phyloP scores from a whole-genome alignment of 2,888 invertebrate genomes.

The Drosophila neotestacea region DNA sequence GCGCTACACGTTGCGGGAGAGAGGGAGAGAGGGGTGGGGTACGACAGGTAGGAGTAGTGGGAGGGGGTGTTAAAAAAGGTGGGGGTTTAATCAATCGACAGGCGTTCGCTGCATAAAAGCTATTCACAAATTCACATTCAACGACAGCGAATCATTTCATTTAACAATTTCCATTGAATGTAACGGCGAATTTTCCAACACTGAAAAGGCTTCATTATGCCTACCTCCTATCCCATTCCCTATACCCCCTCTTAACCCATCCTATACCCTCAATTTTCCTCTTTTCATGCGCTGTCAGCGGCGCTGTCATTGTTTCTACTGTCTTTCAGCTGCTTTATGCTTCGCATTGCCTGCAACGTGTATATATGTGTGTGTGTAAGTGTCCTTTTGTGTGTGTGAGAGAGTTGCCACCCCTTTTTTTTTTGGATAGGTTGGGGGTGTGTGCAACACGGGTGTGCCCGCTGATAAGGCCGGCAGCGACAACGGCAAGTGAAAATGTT shows the following conservation, averaged over 20 bases:
- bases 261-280: background rate
- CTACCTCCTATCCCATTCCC: background rate
- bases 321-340: slow-evolving; percentile 52
- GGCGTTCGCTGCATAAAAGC: slow-evolving; percentile 48
- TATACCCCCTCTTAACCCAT: background rate
- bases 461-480: slow-evolving; percentile 65
- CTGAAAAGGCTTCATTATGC: slow-evolving; percentile 73
- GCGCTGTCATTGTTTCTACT: slow-evolving; percentile 75
- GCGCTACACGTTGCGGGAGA: slow-evolving; percentile 38
- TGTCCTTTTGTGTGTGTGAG: slow-evolving; percentile 25
- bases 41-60: background rate
- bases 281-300: slow-evolving; percentile 59
- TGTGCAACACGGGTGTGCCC: slow-evolving; percentile 43
- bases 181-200: slow-evolving; percentile 72
- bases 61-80: background rate
- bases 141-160: slow-evolving; percentile 71
- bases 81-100: slow-evolving; percentile 67
- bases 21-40: background rate
- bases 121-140: slow-evolving; percentile 42
- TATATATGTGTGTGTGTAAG: slow-evolving; percentile 28
- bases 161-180: slow-evolving; percentile 78
- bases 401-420: slow-evolving; percentile 45
- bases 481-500: slow-evolving; percentile 77
- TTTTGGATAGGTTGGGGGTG: background rate
- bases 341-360: slow-evolving; percentile 12